Conservation (phyloP, 2,888 invertebrate species). For the Selenia dentaria region DNA sequence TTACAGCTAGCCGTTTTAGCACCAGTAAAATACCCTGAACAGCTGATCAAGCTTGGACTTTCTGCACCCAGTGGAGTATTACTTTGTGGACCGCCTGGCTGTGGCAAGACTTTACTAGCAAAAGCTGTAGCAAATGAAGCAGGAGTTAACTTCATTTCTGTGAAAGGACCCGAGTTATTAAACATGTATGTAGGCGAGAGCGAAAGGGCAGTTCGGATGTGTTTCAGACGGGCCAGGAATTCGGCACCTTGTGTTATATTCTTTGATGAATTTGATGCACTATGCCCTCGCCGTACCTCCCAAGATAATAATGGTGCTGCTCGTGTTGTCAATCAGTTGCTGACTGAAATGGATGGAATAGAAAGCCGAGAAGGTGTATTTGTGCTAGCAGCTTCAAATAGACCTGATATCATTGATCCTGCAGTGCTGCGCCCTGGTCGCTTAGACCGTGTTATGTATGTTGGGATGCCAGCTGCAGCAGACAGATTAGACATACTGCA, state of each 20-base stretch:
- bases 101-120: conserved; percentile 97
- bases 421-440: conserved; percentile 96
- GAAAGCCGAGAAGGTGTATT: conserved; percentile 96
- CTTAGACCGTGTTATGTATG: conserved; percentile 94
- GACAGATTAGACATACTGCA: conserved; percentile 95
- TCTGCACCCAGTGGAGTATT: conserved; percentile 94
- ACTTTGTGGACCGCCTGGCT: conserved; percentile 98
- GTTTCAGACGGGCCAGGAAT: conserved; percentile 97
- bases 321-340: conserved; percentile 97
- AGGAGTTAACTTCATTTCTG: conserved; percentile 99
- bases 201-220: conserved; percentile 97
- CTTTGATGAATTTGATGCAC: conserved; percentile 98
- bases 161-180: conserved; percentile 98
- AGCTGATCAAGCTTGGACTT: conserved; percentile 91
- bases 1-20: conserved; percentile 96
- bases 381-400: conserved; percentile 97
- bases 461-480: conserved; percentile 91
- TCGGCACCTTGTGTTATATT: conserved; percentile 99
- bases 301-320: conserved; percentile 89
- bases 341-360: conserved; percentile 99
- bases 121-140: conserved; percentile 99
- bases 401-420: conserved; percentile 98
- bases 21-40: conserved; percentile 94
- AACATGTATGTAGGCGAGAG: conserved; percentile 99
- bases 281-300: conserved; percentile 95